Conservation (phyloP, 2,888 invertebrate species). For the Euzophera pinguis region DNA sequence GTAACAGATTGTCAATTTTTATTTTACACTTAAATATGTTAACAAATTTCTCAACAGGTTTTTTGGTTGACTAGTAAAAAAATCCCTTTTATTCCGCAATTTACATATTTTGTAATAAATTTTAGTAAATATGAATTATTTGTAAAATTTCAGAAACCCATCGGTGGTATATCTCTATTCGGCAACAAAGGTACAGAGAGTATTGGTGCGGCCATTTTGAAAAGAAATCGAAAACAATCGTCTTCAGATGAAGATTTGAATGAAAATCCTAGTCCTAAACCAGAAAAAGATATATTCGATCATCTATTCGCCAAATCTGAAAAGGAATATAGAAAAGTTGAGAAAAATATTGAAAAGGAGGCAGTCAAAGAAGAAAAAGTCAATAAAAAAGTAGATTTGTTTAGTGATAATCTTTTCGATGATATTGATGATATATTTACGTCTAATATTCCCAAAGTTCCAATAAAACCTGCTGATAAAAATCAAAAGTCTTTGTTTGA, state of each 20-base stretch:
- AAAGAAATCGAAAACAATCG: conserved; percentile 49
- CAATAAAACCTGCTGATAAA: conserved; percentile 29
- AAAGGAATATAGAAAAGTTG: conserved; percentile 23
- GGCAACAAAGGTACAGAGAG: conserved; percentile 64
- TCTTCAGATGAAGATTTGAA: conserved; percentile 49
- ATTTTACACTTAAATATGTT: too few species aligned
- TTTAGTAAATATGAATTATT: too few species aligned
- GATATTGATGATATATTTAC: conserved; percentile 69
- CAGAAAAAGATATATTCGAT: conserved; percentile 50
- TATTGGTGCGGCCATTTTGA: conserved; percentile 65
- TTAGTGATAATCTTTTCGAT: conserved; percentile 66
- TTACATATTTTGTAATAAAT: too few species aligned
- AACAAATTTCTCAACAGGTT: too few species aligned
- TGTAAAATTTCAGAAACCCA: conserved; percentile 73
- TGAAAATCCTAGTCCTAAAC: conserved; percentile 20
- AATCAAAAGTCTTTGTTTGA: conserved; percentile 53
- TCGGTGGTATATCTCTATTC: conserved; percentile 81
- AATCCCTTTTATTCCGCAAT: too few species aligned
- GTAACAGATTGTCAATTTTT: too few species aligned
- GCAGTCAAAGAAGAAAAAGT: conserved; percentile 24
- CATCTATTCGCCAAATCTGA: conserved; percentile 56
- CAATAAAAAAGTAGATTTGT: conserved; percentile 51
- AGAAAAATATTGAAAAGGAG: conserved; percentile 21
- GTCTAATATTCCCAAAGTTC: conserved; percentile 41
- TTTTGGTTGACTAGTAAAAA: too few species aligned